Evolutionary conservation across 1,140 invertebrate species (phyloP).

Genomic region (Procambarus virginalis): DNA sequence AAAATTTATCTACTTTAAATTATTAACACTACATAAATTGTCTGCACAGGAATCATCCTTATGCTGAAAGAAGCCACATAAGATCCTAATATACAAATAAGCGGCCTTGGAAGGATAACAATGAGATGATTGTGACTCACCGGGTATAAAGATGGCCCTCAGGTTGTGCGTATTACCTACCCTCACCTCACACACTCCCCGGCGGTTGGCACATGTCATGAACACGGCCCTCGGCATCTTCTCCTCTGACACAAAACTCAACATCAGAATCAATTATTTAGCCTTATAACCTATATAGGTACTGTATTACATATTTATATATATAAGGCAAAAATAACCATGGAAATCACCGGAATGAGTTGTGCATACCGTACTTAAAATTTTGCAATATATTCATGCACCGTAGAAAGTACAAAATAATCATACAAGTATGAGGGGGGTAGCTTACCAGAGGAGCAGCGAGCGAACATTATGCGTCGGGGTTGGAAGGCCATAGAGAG

Average conservation of each 20-base stretch:
- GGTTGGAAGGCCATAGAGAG: slow-evolving; percentile 27
- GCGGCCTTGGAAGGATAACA: no score
- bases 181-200: slow-evolving; percentile 65
- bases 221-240: slow-evolving; percentile 59
- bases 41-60: no score
- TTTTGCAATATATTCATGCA: neutral
- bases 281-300: no score
- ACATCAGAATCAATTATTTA: neutral
- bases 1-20: no score
- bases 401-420: neutral
- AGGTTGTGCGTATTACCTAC: slow-evolving; percentile 55
- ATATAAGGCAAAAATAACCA: neutral
- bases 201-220: slow-evolving; percentile 66
- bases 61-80: no score
- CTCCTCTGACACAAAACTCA: slow-evolving; percentile 51
- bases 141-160: slow-evolving; percentile 61
- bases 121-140: slow-evolving; percentile 25
- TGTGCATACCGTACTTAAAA: neutral
- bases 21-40: no score
- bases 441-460: slow-evolving; percentile 28
- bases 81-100: no score
- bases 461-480: slow-evolving; percentile 26
- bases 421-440: neutral
- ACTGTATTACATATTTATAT: neutral
- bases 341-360: no score